These are phyloP conservation scores for Himalopsyche kuldschensis DNA, from an alignment of 2,888 invertebrate genomes.

Conservation along the genomic window DNA sequence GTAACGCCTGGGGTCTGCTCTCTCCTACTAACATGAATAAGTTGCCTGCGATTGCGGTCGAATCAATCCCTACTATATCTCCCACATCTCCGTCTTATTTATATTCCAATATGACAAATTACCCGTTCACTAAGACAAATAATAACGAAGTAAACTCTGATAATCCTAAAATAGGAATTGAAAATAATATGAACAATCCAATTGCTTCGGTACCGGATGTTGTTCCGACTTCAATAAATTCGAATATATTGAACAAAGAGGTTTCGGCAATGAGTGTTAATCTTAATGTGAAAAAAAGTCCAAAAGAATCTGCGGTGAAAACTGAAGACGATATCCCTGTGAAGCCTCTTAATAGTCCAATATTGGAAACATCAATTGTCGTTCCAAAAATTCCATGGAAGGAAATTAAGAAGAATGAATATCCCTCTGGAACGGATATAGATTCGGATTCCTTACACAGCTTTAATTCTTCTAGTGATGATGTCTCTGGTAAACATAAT, in stretches of 20 bases:
- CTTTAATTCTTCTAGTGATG: conserved; percentile 45
- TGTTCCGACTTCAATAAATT: conserved; percentile 17
- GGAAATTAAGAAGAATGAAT: conserved; percentile 51
- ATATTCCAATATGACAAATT: conserved; percentile 41
- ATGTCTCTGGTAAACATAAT: conserved; percentile 49
- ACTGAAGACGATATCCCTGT: background rate
- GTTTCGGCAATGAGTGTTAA: background rate
- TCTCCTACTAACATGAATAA: conserved; percentile 31
- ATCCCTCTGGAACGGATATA: conserved; percentile 52
- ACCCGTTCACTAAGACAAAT: conserved; percentile 38
- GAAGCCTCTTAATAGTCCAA: conserved; percentile 62
- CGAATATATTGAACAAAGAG: conserved; percentile 1
- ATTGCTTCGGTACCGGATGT: conserved; percentile 11
- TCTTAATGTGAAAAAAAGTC: background rate
- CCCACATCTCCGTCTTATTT: conserved; percentile 26
- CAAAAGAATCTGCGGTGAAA: background rate
- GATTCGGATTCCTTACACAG: conserved; percentile 64
- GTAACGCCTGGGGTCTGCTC: conserved; percentile 24
- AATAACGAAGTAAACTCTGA: conserved; percentile 43
- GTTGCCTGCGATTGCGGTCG: conserved; percentile 7
- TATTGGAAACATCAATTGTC: conserved; percentile 66
- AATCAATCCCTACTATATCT: conserved; percentile 17
- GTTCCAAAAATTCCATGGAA: conserved; percentile 66
- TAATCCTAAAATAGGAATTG: conserved; percentile 42
- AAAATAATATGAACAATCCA: conserved; percentile 4